phyloP scores from a whole-genome alignment of 2,113 vertebrate species.

The Spea multiplicata region DNA sequence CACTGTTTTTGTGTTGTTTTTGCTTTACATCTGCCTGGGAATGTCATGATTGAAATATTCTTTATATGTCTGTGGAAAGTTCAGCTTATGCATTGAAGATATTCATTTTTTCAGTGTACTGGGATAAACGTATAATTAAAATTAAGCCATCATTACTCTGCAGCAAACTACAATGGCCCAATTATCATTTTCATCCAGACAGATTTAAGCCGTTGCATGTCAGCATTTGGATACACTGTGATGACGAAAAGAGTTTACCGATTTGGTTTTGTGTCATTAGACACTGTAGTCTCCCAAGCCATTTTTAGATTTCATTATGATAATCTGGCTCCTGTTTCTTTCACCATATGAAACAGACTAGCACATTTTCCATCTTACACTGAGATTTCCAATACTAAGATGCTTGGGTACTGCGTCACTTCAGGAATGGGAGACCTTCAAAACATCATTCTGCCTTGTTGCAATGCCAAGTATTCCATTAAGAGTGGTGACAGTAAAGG shows the following conservation, averaged over 20 bases:
- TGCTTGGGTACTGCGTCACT: not conserved
- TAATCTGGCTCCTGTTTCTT: slow-evolving; percentile 1
- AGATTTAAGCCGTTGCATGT: not conserved
- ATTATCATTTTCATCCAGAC: not conserved
- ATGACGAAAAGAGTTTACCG: not conserved
- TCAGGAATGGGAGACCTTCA: slow-evolving; percentile 20
- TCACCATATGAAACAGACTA: not conserved
- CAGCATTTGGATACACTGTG: not conserved
- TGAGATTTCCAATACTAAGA: slow-evolving; percentile 15
- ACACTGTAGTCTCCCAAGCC: not conserved
- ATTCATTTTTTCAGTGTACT: not conserved
- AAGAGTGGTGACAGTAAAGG: slow-evolving; percentile 42
- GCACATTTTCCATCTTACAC: slow-evolving; percentile 35
- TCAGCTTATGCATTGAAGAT: not conserved
- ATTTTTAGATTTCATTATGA: slow-evolving; percentile 20
- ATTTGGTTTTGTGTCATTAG: not conserved
- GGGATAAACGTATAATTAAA: not conserved
- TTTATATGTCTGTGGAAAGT: not conserved
- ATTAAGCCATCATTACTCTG: not conserved
- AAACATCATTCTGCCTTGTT: slow-evolving; percentile 28
- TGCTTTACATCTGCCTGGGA: not conserved
- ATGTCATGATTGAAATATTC: not conserved
- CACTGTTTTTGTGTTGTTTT: not conserved
- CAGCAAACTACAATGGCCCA: not conserved
- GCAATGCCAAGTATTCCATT: slow-evolving; percentile 53